Evolutionary conservation across 2,888 invertebrate genomes (phyloP).

Genomic region (Endotricha flammealis): DNA sequence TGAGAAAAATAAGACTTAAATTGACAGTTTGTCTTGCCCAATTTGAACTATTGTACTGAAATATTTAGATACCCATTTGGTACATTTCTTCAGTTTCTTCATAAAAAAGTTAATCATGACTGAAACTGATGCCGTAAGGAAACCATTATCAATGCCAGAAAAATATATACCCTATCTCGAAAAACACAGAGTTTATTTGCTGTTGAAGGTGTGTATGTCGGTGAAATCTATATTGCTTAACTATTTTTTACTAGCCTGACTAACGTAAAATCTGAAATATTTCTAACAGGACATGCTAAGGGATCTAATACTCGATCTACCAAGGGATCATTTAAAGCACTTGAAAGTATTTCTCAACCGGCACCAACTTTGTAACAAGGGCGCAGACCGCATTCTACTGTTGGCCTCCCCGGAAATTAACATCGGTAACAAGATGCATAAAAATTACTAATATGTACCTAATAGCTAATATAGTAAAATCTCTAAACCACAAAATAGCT

Average conservation of each 20-base stretch:
- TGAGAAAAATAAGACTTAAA: too few species aligned
- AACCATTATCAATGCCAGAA: conserved; percentile 57
- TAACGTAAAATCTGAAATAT: too few species aligned
- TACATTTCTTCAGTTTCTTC: neutral
- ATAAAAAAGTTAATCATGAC: conserved; percentile 45
- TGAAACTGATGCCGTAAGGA: conserved; percentile 59
- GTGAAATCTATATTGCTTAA: neutral
- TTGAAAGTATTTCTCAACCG: conserved; percentile 77
- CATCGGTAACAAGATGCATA: conserved; percentile 46
- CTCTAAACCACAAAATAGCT: too few species aligned
- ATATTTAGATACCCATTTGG: too few species aligned
- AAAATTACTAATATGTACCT: too few species aligned
- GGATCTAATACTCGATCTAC: conserved; percentile 78
- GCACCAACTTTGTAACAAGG: conserved; percentile 64
- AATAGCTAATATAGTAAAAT: too few species aligned
- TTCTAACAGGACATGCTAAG: conserved; percentile 74
- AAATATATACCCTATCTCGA: conserved; percentile 81
- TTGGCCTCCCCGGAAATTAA: conserved; percentile 66
- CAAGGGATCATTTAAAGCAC: conserved; percentile 80
- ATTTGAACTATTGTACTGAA: too few species aligned
- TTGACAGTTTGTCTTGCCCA: too few species aligned
- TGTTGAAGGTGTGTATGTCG: conserved; percentile 74
- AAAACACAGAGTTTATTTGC: conserved; percentile 80
- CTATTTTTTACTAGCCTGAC: too few species aligned
- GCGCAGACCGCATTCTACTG: conserved; percentile 75